Percentiles rank a stretch among this genome's conserved stretches.
These are phyloP conservation scores for Metaphire vulgaris DNA, from an alignment of 1,140 invertebrate genomes.

Conservation along the genomic window DNA sequence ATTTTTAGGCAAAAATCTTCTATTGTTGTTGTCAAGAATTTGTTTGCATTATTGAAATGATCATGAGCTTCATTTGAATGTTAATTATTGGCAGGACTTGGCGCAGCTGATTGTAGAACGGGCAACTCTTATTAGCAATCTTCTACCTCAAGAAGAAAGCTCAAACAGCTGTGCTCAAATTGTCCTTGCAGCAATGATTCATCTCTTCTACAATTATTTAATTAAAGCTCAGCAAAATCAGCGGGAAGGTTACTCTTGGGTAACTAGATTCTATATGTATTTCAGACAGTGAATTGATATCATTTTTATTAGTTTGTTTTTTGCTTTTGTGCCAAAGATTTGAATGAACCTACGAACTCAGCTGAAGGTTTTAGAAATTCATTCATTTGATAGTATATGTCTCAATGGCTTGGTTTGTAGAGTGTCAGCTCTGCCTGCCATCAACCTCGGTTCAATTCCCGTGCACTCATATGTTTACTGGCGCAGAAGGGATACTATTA, in stretches of 20 bases:
- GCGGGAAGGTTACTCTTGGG: conserved; percentile 56
- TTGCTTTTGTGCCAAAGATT: no score
- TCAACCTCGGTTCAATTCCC: neutral
- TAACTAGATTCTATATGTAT: conserved; percentile 29
- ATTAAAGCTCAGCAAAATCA: conserved; percentile 61
- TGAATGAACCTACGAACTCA: no score
- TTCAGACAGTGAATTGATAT: neutral
- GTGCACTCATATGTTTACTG: neutral
- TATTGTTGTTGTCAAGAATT: no score
- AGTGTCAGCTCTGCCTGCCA: no score
- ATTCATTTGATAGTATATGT: neutral
- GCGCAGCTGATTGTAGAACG: conserved; percentile 86
- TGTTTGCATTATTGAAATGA: no score
- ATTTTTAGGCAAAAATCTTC: no score
- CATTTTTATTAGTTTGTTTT: neutral
- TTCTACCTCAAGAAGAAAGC: conserved; percentile 60
- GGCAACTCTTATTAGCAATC: conserved; percentile 75
- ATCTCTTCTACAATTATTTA: conserved; percentile 70
- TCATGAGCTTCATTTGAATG: no score
- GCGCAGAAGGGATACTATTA: no score
- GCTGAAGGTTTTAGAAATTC: no score
- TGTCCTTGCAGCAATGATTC: conserved; percentile 66
- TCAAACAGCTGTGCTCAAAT: conserved; percentile 25
- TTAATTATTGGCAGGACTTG: conserved; percentile 65
- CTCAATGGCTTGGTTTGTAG: neutral